phyloP scores from a whole-genome alignment of 2,113 vertebrate species.

The Indicator indicator region DNA sequence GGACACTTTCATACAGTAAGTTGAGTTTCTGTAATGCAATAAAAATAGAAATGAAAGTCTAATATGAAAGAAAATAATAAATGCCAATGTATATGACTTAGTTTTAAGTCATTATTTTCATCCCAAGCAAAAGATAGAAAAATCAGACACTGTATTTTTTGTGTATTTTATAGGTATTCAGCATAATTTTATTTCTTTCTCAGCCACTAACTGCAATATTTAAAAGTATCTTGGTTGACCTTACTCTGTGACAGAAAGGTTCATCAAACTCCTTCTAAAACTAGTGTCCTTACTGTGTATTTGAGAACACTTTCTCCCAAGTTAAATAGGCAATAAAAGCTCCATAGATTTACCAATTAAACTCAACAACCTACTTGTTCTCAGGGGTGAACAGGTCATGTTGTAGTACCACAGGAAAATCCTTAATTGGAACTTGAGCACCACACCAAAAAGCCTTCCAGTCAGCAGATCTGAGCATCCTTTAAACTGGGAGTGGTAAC shows the following conservation, averaged over 20 bases:
- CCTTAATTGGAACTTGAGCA: background rate
- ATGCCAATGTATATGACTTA: background rate
- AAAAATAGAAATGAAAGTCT: conserved; percentile 61
- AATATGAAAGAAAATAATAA: background rate
- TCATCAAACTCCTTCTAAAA: background rate
- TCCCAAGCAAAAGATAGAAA: background rate
- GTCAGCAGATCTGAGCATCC: background rate
- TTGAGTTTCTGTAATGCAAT: conserved; percentile 90
- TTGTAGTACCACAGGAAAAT: background rate
- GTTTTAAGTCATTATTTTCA: background rate
- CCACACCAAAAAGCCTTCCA: background rate
- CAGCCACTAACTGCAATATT: background rate
- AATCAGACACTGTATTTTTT: background rate
- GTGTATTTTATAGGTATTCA: background rate
- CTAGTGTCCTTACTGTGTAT: background rate
- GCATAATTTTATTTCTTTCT: background rate
- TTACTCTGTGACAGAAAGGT: background rate
- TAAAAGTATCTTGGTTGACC: background rate
- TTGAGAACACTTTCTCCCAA: background rate
- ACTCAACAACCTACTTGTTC: background rate
- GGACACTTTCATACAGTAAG: conserved; percentile 99
- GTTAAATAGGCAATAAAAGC: background rate
- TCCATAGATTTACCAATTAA: background rate
- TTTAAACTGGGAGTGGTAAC: background rate
- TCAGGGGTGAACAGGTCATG: background rate